A percentile compares a stretch with the other conserved stretches of the same genome.
phyloP scores from a whole-genome alignment of 2,888 invertebrate species.

The Drosophila ochracea region DNA sequence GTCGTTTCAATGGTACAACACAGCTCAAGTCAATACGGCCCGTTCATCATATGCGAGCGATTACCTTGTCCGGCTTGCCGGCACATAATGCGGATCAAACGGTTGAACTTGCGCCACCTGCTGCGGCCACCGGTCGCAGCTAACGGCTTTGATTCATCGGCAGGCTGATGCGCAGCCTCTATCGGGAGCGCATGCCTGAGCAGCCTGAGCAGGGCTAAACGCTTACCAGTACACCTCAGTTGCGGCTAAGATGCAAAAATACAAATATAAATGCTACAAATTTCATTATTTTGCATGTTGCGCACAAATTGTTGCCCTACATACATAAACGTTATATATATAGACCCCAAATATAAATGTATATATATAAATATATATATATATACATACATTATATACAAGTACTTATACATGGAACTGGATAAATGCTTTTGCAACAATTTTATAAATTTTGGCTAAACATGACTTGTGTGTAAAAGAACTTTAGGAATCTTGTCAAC shows the following conservation, averaged over 20 bases:
- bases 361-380: slow-evolving; percentile 36
- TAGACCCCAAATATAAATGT: slow-evolving; percentile 37
- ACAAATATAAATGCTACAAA: slow-evolving; percentile 44
- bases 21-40: slow-evolving; percentile 91
- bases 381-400: slow-evolving; percentile 47
- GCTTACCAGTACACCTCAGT: slow-evolving; percentile 63
- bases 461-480: slow-evolving; percentile 37
- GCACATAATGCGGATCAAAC: slow-evolving; percentile 36
- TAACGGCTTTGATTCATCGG: slow-evolving; percentile 85
- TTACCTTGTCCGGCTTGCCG: slow-evolving; percentile 61
- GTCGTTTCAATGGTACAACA: slow-evolving; percentile 93
- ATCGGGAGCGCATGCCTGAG: slow-evolving; percentile 54
- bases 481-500: slow-evolving; percentile 32
- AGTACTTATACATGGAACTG: slow-evolving; percentile 56
- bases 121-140: slow-evolving; percentile 78
- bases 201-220: slow-evolving; percentile 36
- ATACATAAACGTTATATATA: slow-evolving; percentile 62
- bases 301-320: slow-evolving; percentile 80
- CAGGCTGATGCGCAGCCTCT: slow-evolving; percentile 81
- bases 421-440: slow-evolving; percentile 73
- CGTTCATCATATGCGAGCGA: slow-evolving; percentile 81
- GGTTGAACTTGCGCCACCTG: slow-evolving; percentile 25
- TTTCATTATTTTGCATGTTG: slow-evolving; percentile 64
- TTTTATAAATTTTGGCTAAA: slow-evolving; percentile 68
- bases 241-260: slow-evolving; percentile 35